Evolutionary conservation across 2,113 vertebrate species (phyloP), one percentile per base, ranked within the genome.

Genomic region (Baryphthengus martii): DNA sequence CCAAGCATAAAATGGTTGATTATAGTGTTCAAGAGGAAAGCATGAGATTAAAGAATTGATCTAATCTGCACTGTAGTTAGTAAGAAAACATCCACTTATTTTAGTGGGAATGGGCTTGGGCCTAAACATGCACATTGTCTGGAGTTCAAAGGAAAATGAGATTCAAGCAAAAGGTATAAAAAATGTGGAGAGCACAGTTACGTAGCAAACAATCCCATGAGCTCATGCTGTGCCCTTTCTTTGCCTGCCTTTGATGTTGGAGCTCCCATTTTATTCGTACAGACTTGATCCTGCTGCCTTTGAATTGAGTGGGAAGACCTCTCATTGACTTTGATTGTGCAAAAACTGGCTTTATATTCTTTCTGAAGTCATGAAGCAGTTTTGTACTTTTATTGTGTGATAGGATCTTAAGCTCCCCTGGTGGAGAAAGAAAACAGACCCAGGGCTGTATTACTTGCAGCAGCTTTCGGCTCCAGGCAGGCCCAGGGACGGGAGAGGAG

Each of bases 191-290:
- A 79, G n/a, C 44, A 23, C 2, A n/a, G 4, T 66, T 83, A 39
- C 7, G 10, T 67, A 78, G 76, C 56, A 84, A 95, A 91, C 89
- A 93, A 80, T 78, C 89, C 76, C 96, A 86, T 47, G 71, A 89
- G n/a, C 56, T 91, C 91, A 25, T 44, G 84, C 93, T 91, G 87
- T 52, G 91, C n/a, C 31, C 44, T 82, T 95, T 90, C 84, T 81
- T 91, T 94, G 35, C 11, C 52, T 75, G 89, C 42, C 84, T 95
- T 93, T 97, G 94, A 96, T 92, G 73, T 44, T 63, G 44, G 52
- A 78, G 40, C n/a, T 92, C 87, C 65, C 17, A 8, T 72, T 94
- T 90, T 84, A 75, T 75, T 88, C 3, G 1, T n/a, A 63, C 31
- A 56, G 66, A 40, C 47, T 81, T 89, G 66, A 53, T 87, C 44